Conservation (phyloP, 2,888 invertebrate species). For the Philaethria dido region DNA sequence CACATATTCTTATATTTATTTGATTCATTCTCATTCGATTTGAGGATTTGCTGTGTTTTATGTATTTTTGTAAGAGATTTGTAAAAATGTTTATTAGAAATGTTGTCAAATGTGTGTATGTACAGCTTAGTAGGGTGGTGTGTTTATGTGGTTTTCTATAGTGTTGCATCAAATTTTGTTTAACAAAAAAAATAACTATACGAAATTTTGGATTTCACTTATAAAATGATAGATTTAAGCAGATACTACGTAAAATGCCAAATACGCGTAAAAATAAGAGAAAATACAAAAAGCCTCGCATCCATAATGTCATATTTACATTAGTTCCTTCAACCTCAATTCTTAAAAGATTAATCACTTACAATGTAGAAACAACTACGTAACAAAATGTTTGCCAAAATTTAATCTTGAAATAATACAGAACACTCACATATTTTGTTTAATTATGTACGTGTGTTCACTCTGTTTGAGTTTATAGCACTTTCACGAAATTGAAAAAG, state of each 20-base stretch:
- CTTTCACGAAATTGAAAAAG: slow-evolving; percentile 36
- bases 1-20: slow-evolving; percentile 34
- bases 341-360: slow-evolving; percentile 11
- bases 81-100: neutral
- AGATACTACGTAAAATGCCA: too few species aligned
- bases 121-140: too few species aligned
- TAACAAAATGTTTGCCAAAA: neutral
- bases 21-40: slow-evolving; percentile 37
- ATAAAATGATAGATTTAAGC: too few species aligned
- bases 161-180: too few species aligned
- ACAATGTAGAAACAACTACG: neutral
- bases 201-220: too few species aligned
- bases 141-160: too few species aligned
- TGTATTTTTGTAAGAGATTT: slow-evolving; percentile 17
- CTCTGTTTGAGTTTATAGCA: slow-evolving; percentile 30
- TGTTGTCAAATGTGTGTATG: neutral
- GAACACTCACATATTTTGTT: slow-evolving; percentile 14
- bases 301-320: neutral
- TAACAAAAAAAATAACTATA: too few species aligned
- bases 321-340: neutral
- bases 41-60: slow-evolving; percentile 22
- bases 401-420: slow-evolving; percentile 15
- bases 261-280: too few species aligned
- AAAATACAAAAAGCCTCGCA: neutral
- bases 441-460: slow-evolving; percentile 22